Evolutionary conservation across 2,797 vertebrate species (phyloP), one percentile per base, ranked within the genome.

Genomic region (Rhinatrema bivittatum): DNA sequence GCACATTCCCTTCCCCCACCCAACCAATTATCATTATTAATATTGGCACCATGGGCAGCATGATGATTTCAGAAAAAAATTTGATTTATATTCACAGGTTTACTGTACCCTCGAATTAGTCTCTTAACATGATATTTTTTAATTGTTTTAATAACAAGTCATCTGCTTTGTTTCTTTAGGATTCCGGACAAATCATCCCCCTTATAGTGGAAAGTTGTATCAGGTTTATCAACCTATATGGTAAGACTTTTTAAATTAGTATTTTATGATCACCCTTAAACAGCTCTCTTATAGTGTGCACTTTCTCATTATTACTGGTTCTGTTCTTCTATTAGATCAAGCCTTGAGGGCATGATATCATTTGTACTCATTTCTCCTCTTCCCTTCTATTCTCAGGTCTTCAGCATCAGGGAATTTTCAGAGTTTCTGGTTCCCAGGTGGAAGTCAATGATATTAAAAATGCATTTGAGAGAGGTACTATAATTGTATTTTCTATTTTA

Each of bases 391-490:
- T 45, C 25, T 10, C 58, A 99, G 95, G 95, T 61, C 91, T 99
- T 60, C 96, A 99, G 68, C 94, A 98, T 75, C 96, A 99, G 63
- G 96, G 96, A 48, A 95, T 99, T 77, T 99, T 99, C 65, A 82
- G 96, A 58, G 93, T 99, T 4, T 86, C 96, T 48, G 96, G 96
- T 53, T 98, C 96, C 44, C 96, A 99, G 66, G 85, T 97, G 70
- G 96, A 99, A 81, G 93, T 99, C 75, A 98, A 98, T 51, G 96
- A 98, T 70, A 99, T 98, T 76, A 99, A 99, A 80, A 99, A 99
- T 77, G 95, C 96, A 9, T 99, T 99, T 70, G 96, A 99, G 68
- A 88, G 94, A 96, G 96, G 96, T 98, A 78, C 88, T 44, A 76
- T 33, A 16, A 21, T 32, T 32, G n/a, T 5, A 15, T 14, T 28